phyloP scores from a whole-genome alignment of 2,113 vertebrate genomes.

The Empidonax traillii region DNA sequence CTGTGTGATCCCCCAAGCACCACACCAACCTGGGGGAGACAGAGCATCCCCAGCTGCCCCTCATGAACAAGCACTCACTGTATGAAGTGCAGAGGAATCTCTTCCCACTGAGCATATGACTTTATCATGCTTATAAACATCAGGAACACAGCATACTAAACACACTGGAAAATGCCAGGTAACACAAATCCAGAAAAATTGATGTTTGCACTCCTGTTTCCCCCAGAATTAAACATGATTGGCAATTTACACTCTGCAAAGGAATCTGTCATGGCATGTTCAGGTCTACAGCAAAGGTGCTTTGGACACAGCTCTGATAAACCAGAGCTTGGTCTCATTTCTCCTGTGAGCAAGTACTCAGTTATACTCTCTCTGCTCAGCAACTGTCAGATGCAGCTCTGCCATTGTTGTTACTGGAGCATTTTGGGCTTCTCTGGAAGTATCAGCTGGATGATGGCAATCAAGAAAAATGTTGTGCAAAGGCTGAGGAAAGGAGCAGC shows the following conservation, averaged over 20 bases:
- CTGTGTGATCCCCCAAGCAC: background rate
- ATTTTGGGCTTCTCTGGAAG: background rate
- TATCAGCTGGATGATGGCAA: no score
- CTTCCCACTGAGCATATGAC: background rate
- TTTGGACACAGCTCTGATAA: background rate
- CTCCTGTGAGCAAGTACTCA: background rate
- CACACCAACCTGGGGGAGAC: fast-evolving
- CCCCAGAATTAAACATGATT: background rate
- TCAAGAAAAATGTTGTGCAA: background rate
- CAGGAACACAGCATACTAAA: background rate
- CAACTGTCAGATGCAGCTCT: background rate
- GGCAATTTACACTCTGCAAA: background rate
- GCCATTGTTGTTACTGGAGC: background rate
- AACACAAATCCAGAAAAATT: background rate
- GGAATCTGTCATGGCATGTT: background rate
- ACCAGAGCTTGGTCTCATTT: background rate
- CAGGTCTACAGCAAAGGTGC: background rate
- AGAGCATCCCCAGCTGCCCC: background rate
- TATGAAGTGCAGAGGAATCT: background rate
- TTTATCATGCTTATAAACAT: background rate
- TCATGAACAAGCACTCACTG: fast-evolving
- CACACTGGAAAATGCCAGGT: background rate
- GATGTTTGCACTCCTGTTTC: background rate
- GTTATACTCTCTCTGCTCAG: background rate
- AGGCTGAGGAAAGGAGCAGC: background rate